These are phyloP conservation scores for Eidolon dupreanum DNA, from an alignment of 2,797 vertebrate species.

Conservation along the genomic window DNA sequence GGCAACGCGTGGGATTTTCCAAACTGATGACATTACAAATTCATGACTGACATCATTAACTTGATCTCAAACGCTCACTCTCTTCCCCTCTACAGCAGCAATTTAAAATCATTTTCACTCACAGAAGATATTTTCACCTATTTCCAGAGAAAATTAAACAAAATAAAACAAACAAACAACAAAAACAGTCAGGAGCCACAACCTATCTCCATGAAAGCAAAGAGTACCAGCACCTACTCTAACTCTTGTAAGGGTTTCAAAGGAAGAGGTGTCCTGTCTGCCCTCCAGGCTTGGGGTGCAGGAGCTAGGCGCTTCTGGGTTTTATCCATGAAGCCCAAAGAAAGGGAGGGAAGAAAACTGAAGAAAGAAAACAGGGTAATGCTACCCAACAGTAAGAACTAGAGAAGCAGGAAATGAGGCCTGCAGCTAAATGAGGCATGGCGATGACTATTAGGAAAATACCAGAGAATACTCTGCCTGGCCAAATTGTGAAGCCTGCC, in stretches of 20 bases:
- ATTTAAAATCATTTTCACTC: not conserved
- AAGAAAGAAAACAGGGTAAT: not conserved
- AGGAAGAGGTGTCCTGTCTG: not conserved
- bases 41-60: not conserved
- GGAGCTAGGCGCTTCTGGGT: not conserved
- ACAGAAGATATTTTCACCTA: not conserved
- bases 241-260: not conserved
- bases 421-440: not conserved
- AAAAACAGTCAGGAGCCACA: not conserved
- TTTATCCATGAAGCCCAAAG: not conserved
- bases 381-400: not conserved
- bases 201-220: not conserved
- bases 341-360: not conserved
- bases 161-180: not conserved
- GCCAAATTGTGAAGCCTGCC: not conserved
- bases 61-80: not conserved
- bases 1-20: not conserved
- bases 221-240: not conserved
- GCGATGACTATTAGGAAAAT: constrained; percentile 3
- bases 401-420: not conserved
- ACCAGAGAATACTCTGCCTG: not conserved
- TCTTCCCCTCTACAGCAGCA: not conserved
- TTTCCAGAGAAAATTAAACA: not conserved
- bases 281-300: not conserved
- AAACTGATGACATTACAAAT: not conserved